Evolutionary conservation across 2,797 vertebrate genomes (phyloP).

Genomic region (Tapirus indicus): DNA sequence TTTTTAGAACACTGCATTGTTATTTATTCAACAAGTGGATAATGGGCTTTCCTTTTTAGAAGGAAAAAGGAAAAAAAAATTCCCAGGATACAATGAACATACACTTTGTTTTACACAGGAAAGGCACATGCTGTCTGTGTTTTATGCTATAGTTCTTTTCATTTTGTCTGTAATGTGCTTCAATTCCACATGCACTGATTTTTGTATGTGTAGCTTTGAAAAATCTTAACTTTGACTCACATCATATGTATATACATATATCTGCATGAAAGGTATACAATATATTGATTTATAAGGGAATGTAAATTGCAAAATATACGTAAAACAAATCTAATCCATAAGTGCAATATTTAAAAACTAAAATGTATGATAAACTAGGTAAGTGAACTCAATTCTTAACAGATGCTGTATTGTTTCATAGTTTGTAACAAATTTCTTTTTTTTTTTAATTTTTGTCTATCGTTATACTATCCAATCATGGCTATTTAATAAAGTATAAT

Average conservation of each 20-base stretch:
- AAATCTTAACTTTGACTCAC: conserved; percentile 56
- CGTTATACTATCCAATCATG: conserved; percentile 37
- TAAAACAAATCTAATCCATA: conserved; percentile 67
- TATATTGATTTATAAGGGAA: conserved; percentile 55
- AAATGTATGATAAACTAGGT: conserved; percentile 49
- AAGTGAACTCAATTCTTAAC: conserved; percentile 61
- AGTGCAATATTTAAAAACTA: conserved; percentile 42
- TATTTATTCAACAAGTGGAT: conserved; percentile 27
- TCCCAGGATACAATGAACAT: background rate
- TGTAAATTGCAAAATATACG: conserved; percentile 46
- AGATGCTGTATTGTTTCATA: conserved; percentile 48
- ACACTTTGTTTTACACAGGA: conserved; percentile 2
- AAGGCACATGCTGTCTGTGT: background rate
- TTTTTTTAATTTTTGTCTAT: conserved; percentile 18
- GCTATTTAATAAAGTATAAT: conserved; percentile 67
- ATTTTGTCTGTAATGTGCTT: conserved; percentile 60
- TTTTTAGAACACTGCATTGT: conserved; percentile 15
- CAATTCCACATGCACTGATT: conserved; percentile 47
- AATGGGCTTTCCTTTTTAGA: conserved; percentile 24
- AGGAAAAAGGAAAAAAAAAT: background rate
- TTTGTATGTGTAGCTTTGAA: conserved; percentile 51
- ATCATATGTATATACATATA: background rate
- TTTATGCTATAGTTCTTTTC: conserved; percentile 54
- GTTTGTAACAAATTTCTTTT: conserved; percentile 27
- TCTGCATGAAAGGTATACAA: background rate